Evolutionary conservation across 2,113 vertebrate species (phyloP), one percentile per base, ranked within the genome.

Genomic region (Otolemur garnettii): DNA sequence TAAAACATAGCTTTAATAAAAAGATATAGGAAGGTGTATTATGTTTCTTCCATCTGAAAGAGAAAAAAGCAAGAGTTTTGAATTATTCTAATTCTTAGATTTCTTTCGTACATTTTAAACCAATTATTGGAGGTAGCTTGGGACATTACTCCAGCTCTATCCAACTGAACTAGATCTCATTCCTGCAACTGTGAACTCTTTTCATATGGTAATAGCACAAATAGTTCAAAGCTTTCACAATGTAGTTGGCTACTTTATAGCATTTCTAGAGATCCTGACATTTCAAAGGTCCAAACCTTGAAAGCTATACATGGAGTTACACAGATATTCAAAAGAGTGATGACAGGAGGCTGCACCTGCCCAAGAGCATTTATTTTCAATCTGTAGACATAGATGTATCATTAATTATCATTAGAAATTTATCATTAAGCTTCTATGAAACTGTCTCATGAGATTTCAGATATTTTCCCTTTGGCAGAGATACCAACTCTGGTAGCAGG

Each of bases 241-340:
- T 79, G 57, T 94, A 79, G 26, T 84, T 89, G 68, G 50, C 24
- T 79, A 17, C 15, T 80, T 89, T 45, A 66, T 14, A 62, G 53
- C n/a, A 85, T 94, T 96, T 92, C 88, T 62, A 85, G 83, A 95
- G 33, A 28, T 33, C 12, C 26, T 90, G 62, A 87, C 45, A 94
- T 96, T 94, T 92, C 19, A 13, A 93, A 94, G 26, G 17, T 17
- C 45, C 35, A 72, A 45, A 60, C 35, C 75, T 78, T 78, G 35
- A 79, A 91, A 96, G 22, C 38, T 83, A 21, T 66, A 28, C 66
- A 66, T 50, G 71, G 30, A 81, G 30, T 60, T 89, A 90, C 68
- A 66, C 8, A 94, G 75, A 87, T n/a, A 92, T 94, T 89, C 33
- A 81, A 33, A 87, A 71, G 15, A 35, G 21, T 82, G 42, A 78